A percentile compares a stretch with the other conserved stretches of the same genome.
Conservation (phyloP, 2,113 vertebrate genomes). For the Sula dactylatra region DNA sequence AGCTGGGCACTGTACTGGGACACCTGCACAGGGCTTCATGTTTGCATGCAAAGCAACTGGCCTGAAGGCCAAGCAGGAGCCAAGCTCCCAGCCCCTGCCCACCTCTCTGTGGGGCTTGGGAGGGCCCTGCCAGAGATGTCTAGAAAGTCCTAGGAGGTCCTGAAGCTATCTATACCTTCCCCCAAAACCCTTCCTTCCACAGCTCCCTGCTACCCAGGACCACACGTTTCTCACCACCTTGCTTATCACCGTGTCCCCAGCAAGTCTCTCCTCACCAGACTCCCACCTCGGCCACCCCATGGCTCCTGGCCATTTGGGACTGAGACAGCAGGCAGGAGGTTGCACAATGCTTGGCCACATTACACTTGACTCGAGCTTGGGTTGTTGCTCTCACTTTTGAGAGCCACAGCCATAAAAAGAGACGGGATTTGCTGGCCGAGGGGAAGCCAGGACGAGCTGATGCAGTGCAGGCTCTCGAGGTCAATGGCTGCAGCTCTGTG, state of each 20-base stretch:
- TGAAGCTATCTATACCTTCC: background rate
- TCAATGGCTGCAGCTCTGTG: constrained; percentile 8
- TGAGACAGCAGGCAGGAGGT: background rate
- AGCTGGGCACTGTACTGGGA: background rate
- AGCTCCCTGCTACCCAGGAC: background rate
- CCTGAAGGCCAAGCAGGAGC: background rate
- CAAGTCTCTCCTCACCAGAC: background rate
- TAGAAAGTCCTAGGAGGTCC: background rate
- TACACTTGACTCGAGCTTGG: background rate
- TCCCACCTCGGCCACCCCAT: background rate
- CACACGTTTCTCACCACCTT: background rate
- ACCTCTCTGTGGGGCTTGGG: background rate
- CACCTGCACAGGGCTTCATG: background rate
- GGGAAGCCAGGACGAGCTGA: background rate
- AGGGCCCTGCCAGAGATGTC: no score
- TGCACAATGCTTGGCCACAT: background rate
- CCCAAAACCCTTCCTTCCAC: background rate
- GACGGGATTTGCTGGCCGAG: background rate
- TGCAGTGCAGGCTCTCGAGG: constrained; percentile 14
- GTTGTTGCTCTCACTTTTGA: background rate
- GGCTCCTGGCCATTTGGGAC: background rate
- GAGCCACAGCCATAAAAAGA: constrained; percentile 22
- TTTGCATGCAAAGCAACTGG: background rate
- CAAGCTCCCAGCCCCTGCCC: background rate
- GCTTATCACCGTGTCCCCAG: background rate